Percentiles rank a stretch among this genome's conserved stretches.
Evolutionary conservation across 2,113 vertebrate genomes (phyloP).

Genomic region (Mirza zaza): DNA sequence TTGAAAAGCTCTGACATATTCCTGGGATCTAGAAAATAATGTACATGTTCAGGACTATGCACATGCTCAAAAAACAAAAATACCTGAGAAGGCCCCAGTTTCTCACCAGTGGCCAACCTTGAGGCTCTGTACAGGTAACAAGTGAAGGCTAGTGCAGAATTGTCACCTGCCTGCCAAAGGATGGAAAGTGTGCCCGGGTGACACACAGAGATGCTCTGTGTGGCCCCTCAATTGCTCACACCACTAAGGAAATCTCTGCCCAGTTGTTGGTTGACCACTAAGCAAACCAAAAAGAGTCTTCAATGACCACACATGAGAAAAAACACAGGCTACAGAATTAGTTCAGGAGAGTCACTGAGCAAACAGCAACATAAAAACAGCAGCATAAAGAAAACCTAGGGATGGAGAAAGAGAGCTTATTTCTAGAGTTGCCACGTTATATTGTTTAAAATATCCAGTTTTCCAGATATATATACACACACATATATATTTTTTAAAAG

Average conservation of each 20-base stretch:
- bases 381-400: background rate
- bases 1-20: background rate
- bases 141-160: background rate
- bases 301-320: background rate
- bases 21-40: background rate
- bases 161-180: background rate
- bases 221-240: background rate
- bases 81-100: background rate
- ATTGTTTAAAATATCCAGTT: background rate
- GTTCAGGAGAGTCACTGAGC: background rate
- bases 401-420: background rate
- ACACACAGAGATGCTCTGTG: background rate
- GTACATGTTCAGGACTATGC: background rate
- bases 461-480: background rate
- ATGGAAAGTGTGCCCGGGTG: background rate
- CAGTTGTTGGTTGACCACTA: background rate
- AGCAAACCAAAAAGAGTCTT: background rate
- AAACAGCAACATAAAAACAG: background rate
- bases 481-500: background rate
- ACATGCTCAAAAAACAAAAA: background rate
- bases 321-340: background rate
- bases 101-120: background rate
- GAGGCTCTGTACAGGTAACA: background rate
- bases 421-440: background rate
- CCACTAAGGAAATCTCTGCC: background rate